Percentiles rank a stretch among this genome's conserved stretches.
phyloP scores from a whole-genome alignment of 2,797 vertebrate genomes.

The Notoglanidium macrostoma region DNA sequence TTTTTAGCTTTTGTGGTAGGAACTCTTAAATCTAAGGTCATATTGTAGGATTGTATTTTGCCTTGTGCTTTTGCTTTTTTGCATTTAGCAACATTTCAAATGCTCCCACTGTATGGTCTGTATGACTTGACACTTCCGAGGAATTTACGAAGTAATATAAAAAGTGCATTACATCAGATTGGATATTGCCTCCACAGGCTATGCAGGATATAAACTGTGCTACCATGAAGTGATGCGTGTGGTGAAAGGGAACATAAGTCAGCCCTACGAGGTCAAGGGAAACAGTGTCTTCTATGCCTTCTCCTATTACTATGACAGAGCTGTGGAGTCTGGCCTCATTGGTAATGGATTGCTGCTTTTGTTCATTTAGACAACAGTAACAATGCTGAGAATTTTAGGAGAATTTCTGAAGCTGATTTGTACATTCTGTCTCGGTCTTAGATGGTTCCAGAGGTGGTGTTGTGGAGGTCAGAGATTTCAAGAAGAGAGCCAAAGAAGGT shows the following conservation, averaged over 20 bases:
- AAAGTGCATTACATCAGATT: not conserved
- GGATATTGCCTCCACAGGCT: constrained; percentile 72
- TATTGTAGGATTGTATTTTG: not conserved
- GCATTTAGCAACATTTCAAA: not conserved
- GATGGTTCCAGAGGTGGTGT: constrained; percentile 86
- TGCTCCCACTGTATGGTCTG: not conserved
- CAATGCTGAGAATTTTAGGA: not conserved
- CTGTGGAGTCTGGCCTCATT: constrained; percentile 88
- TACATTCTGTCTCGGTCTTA: constrained; percentile 69
- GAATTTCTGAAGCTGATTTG: not conserved
- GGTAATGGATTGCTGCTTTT: constrained; percentile 72
- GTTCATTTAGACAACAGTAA: not conserved
- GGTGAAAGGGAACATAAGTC: constrained; percentile 88
- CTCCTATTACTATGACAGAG: constrained; percentile 95
- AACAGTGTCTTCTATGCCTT: constrained; percentile 94
- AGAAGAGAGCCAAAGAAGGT: constrained; percentile 97
- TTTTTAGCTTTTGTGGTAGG: constrained; percentile 62
- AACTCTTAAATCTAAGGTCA: not conserved
- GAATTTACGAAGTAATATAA: not conserved
- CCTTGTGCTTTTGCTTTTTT: not conserved
- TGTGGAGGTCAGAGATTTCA: constrained; percentile 91
- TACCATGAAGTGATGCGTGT: constrained; percentile 90
- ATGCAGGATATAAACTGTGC: constrained; percentile 90
- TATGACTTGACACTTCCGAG: not conserved
- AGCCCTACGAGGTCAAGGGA: constrained; percentile 87